These are phyloP conservation scores for Orycteropus afer DNA, from an alignment of 2,113 vertebrate genomes.

Conservation along the genomic window DNA sequence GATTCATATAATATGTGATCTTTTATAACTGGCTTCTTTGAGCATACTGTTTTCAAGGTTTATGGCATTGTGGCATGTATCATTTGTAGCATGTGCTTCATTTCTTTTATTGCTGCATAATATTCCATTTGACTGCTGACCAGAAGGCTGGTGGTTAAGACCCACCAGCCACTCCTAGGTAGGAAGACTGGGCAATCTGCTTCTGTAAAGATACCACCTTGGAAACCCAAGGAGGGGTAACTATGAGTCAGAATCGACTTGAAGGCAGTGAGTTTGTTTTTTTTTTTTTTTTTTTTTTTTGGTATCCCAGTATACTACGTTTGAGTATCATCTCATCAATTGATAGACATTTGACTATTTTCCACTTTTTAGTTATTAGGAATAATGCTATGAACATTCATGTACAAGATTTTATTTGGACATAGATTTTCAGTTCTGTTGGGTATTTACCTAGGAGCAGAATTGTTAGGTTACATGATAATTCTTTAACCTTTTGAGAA, in stretches of 20 bases:
- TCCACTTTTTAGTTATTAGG: not conserved
- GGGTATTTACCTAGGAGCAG: not conserved
- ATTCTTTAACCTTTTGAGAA: conserved; percentile 18
- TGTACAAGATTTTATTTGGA: not conserved
- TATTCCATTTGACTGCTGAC: not conserved
- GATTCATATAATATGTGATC: not conserved
- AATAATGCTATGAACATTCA: not conserved
- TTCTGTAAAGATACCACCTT: too few species aligned
- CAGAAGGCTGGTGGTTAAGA: too few species aligned
- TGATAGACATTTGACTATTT: not conserved
- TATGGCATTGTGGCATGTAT: not conserved
- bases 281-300: too few species aligned
- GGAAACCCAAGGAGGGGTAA: too few species aligned
- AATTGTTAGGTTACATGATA: conserved; percentile 8
- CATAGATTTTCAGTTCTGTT: conserved; percentile 32
- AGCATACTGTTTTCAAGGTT: conserved; percentile 10
- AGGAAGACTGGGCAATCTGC: too few species aligned
- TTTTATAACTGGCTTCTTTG: conserved; percentile 2
- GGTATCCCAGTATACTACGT: too few species aligned
- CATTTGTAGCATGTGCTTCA: not conserved
- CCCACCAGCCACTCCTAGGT: too few species aligned
- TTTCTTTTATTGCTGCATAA: not conserved
- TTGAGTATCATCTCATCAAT: too few species aligned
- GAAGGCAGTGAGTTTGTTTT: too few species aligned
- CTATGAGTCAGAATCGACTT: too few species aligned